These are phyloP conservation scores for Darwinula stevensoni DNA, from an alignment of 2,888 invertebrate genomes.

Conservation along the genomic window DNA sequence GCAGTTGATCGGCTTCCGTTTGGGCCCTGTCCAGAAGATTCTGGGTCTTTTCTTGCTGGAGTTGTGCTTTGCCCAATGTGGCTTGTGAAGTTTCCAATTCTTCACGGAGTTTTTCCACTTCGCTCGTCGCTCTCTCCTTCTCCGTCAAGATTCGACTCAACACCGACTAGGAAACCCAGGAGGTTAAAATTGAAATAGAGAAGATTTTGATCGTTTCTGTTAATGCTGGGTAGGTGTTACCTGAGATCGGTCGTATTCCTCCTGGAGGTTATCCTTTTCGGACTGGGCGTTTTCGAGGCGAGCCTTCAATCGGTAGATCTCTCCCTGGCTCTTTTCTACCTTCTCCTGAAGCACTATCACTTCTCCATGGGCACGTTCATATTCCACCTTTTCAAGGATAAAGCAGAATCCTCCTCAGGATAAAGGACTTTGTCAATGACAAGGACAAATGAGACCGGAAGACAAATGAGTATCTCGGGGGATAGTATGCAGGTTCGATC, in stretches of 20 bases:
- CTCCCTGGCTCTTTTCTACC: slow-evolving; percentile 74
- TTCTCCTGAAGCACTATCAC: slow-evolving; percentile 64
- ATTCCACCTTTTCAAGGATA: too few species aligned
- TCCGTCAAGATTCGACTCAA: slow-evolving; percentile 60
- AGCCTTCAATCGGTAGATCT: slow-evolving; percentile 74
- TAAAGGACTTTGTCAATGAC: too few species aligned
- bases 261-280: slow-evolving; percentile 68
- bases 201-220: too few species aligned
- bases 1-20: slow-evolving; percentile 61
- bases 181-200: too few species aligned
- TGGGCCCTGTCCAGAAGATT: slow-evolving; percentile 62
- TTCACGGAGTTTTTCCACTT: slow-evolving; percentile 56
- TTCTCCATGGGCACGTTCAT: slow-evolving; percentile 9
- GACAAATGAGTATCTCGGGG: too few species aligned
- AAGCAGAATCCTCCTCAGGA: too few species aligned
- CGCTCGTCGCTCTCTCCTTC: slow-evolving; percentile 27
- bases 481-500: too few species aligned
- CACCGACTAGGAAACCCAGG: too few species aligned
- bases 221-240: too few species aligned
- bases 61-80: slow-evolving; percentile 62
- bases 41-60: slow-evolving; percentile 71
- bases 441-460: too few species aligned
- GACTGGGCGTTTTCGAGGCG: slow-evolving; percentile 80
- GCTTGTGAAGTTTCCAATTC: slow-evolving; percentile 66
- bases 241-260: slow-evolving; percentile 66